Evolutionary conservation across 2,113 vertebrate genomes (phyloP).

Genomic region (Hypomesus transpacificus): DNA sequence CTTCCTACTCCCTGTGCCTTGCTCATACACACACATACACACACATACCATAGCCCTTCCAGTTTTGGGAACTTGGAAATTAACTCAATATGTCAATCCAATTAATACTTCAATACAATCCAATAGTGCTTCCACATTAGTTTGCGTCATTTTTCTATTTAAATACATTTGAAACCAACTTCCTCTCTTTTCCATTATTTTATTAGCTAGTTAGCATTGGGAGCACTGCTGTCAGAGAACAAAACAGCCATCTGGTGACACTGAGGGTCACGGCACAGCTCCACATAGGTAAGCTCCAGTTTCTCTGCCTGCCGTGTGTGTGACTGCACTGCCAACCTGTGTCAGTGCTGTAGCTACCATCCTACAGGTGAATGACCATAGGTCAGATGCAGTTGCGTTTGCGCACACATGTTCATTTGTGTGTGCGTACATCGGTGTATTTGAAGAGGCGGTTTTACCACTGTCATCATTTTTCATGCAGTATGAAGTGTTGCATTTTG

Average conservation of each 20-base stretch:
- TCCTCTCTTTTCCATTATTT: background rate
- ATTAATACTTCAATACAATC: no score
- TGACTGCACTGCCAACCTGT: no score
- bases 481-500: no score
- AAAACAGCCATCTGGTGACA: conserved; percentile 44
- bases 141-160: background rate
- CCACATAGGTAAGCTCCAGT: conserved; percentile 31
- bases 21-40: background rate
- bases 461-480: no score
- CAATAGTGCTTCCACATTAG: no score
- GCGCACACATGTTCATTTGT: background rate
- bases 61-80: no score
- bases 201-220: background rate
- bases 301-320: background rate
- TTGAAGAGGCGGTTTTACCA: no score
- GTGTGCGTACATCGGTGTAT: background rate
- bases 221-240: background rate
- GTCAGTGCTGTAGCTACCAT: background rate
- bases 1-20: conserved; percentile 15
- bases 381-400: background rate
- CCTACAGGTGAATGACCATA: background rate
- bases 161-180: background rate
- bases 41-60: no score
- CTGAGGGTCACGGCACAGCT: conserved; percentile 40
- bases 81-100: no score